A percentile compares a stretch with the other conserved stretches of the same genome.
Conservation (phyloP, 2,113 vertebrate species). For the Oreotrochilus melanogaster region DNA sequence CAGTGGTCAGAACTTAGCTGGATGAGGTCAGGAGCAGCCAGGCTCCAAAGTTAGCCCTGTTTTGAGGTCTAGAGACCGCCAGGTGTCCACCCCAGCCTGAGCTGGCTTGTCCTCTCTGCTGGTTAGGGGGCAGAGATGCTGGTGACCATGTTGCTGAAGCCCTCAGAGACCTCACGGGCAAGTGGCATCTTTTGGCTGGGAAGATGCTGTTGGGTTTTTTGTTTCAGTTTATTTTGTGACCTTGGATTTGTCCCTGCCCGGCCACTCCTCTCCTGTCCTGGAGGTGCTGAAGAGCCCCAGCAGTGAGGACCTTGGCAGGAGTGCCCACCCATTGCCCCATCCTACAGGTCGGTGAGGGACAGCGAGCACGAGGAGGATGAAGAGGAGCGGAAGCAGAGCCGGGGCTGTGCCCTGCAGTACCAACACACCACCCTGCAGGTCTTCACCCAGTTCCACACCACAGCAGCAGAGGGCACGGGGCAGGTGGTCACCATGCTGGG, state of each 20-base stretch:
- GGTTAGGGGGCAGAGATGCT: neutral
- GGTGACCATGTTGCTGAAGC: neutral
- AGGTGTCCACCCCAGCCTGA: neutral
- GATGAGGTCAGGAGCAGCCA: neutral
- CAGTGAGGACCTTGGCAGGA: neutral
- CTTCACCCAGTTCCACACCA: constrained; percentile 98
- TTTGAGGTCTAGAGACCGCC: neutral
- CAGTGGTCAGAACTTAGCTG: neutral
- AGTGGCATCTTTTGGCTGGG: neutral
- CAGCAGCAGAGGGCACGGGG: constrained; percentile 88
- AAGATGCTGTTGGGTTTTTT: neutral
- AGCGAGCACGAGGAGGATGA: constrained; percentile 93
- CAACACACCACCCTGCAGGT: constrained; percentile 92
- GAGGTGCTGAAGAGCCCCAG: fast-evolving
- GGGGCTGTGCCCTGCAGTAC: constrained; percentile 96
- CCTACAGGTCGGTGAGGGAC: constrained; percentile 87
- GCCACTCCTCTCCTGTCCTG: neutral
- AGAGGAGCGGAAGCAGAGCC: constrained; percentile 85
- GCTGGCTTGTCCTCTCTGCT: neutral
- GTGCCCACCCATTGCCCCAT: neutral
- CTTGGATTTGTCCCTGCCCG: fast-evolving
- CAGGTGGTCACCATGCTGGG: constrained; percentile 99
- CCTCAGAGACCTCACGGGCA: neutral
- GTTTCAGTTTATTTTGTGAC: neutral
- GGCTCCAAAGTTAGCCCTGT: neutral